Base-by-base conservation (phyloP, 2,113 vertebrate species). In the Apus apus region DNA sequence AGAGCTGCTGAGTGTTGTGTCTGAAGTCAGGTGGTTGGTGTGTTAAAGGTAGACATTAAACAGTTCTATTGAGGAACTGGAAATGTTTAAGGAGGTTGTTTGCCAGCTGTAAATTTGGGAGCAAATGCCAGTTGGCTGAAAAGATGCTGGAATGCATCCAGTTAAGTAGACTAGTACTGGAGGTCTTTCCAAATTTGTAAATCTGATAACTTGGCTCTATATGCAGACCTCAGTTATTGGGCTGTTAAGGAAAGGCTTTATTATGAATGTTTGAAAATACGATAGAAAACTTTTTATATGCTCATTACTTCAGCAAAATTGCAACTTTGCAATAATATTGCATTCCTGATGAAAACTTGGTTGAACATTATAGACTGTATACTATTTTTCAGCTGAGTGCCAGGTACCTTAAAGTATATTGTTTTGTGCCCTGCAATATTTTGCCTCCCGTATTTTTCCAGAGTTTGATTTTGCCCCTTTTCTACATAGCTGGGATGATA, bases 61-160 rank as follows among this genome's bases (percentile, higher is more conserved):
- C 97, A 98, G 96, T 84, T 97, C 95, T 94, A 16, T 57, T 83
- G 92, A 97, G 97, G 96, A 97, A 97, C 97, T 98, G 98, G 98
- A 98, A 97, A 97, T 97, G 92, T 89, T 98, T 98, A 97, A 91
- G 83, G 95, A 93, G 82, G 77, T 97, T 91, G 85, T 97, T 97
- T 97, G 97, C 97, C 98, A 98, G 97, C 96, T 98, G 96, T 98
- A 98, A 98, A 98, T 98, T 97, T 98, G 97, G 97, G 94, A 97
- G 86, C 94, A 95, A 93, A 89, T 98, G 97, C 96, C 97, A 98
- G 96, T 95, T 98, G 97, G 97, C 98, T 96, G 97, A 94, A 97
- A 94, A 85, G 93, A 90, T 79, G 89, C 94, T 98, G 98, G 98
- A 97, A 87, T 48, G 8, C 4, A 3, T 97, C 98, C 98, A 98